Conservation (phyloP, 2,888 invertebrate species). For the Ormyrus pomaceus region DNA sequence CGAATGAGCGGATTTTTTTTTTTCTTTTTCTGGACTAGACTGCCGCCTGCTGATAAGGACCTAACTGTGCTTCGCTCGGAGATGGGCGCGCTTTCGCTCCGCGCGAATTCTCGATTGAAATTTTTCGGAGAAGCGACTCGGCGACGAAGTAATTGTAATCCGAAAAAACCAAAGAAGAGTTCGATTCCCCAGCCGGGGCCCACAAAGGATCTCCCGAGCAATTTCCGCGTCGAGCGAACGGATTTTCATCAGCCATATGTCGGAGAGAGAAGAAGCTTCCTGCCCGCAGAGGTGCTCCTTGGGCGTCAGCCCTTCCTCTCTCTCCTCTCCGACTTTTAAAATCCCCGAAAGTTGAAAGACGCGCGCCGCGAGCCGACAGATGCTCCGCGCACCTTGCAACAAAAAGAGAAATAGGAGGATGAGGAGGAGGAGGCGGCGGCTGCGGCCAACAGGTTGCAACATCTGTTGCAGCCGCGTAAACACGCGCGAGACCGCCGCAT, state of each 20-base stretch:
- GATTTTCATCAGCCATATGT: not conserved
- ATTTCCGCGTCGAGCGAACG: too few relatives aligned
- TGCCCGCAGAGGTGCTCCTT: not conserved
- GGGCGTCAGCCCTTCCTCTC: not conserved
- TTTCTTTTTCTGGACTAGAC: too few relatives aligned
- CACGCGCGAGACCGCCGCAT: conserved; percentile 1
- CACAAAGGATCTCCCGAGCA: too few relatives aligned
- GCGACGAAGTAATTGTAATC: too few relatives aligned
- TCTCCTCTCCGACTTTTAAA: conserved; percentile 21
- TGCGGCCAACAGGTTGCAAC: conserved; percentile 56
- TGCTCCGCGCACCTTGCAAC: conserved; percentile 13
- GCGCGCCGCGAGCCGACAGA: conserved; percentile 26
- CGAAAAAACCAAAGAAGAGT: too few relatives aligned
- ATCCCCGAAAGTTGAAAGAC: not conserved
- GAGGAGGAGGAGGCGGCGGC: not conserved
- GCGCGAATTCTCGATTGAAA: too few relatives aligned
- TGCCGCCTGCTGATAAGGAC: too few relatives aligned
- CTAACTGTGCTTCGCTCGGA: too few relatives aligned
- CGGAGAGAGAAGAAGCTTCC: conserved; percentile 8
- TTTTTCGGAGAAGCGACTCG: too few relatives aligned
- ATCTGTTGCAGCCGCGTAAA: conserved; percentile 43
- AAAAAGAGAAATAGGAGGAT: conserved; percentile 9
- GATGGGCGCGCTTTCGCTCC: too few relatives aligned
- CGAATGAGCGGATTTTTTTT: too few relatives aligned
- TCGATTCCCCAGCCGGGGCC: too few relatives aligned